These are phyloP conservation scores for Podabrus alpinus DNA, from an alignment of 2,888 invertebrate genomes.

Conservation along the genomic window DNA sequence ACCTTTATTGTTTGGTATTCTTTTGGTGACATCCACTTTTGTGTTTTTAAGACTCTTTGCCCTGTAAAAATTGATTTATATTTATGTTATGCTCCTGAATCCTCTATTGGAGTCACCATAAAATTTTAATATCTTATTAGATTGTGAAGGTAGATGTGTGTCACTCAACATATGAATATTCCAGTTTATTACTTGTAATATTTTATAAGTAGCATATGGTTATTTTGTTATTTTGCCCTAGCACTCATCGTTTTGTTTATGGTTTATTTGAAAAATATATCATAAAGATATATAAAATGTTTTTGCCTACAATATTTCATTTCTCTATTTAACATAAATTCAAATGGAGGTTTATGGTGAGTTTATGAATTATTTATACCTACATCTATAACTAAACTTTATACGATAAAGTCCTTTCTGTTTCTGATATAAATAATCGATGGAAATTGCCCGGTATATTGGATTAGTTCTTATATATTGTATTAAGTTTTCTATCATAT, in stretches of 20 bases:
- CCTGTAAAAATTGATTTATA: background rate
- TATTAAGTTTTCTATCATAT: background rate
- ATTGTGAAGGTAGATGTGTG: background rate
- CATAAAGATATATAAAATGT: background rate
- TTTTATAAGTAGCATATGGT: background rate
- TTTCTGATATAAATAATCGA: conserved; percentile 17
- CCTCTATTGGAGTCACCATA: background rate
- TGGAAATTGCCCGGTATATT: conserved; percentile 22
- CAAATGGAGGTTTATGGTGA: conserved; percentile 16
- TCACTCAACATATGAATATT: background rate
- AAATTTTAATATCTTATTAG: background rate
- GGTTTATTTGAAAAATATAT: background rate
- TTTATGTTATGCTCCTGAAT: background rate
- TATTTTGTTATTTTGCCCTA: background rate
- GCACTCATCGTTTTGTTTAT: background rate
- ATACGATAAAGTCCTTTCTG: conserved; percentile 24
- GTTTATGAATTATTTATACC: conserved; percentile 23
- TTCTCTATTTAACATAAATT: conserved; percentile 23
- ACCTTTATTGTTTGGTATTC: background rate
- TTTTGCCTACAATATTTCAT: background rate
- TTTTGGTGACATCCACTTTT: background rate
- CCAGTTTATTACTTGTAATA: background rate
- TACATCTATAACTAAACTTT: conserved; percentile 13
- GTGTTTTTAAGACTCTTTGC: background rate
- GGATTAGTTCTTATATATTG: conserved; percentile 18